These are phyloP conservation scores for Oegoconia quadripuncta DNA, from an alignment of 2,888 invertebrate genomes.

Conservation along the genomic window DNA sequence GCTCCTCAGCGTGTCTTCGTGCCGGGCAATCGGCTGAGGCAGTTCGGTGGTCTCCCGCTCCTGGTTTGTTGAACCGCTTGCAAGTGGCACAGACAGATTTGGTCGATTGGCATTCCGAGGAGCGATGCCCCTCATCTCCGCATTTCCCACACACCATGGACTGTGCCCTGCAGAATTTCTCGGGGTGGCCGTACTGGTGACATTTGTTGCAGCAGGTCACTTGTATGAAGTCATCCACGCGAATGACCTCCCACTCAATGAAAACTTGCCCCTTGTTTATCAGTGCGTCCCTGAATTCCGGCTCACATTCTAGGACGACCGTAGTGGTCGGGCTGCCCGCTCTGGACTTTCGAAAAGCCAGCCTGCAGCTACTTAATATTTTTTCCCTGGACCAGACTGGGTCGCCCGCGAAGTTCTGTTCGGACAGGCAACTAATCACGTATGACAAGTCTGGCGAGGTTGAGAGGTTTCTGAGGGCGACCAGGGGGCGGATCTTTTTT, in stretches of 20 bases:
- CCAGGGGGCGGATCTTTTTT: background rate
- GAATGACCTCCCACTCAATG: background rate
- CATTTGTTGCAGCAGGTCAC: constrained; percentile 16
- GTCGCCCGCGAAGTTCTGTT: constrained; percentile 9
- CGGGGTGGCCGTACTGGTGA: constrained; percentile 17
- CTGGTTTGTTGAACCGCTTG: constrained; percentile 3
- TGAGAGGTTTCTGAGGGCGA: background rate
- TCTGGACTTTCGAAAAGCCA: background rate
- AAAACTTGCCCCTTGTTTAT: background rate
- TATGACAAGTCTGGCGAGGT: background rate
- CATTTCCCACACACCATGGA: constrained; percentile 9
- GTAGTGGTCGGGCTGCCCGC: constrained; percentile 17
- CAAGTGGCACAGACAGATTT: constrained; percentile 14
- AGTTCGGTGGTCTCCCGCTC: constrained; percentile 5
- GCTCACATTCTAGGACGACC: background rate
- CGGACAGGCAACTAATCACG: constrained; percentile 2
- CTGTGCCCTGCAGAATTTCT: constrained; percentile 8
- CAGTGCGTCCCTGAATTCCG: background rate
- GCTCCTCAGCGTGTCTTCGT: background rate
- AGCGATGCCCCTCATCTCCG: constrained; percentile 12
- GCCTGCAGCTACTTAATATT: background rate
- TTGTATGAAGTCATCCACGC: constrained; percentile 2
- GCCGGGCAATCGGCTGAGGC: constrained; percentile 1
- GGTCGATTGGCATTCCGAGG: background rate
- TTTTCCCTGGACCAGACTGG: background rate